Percentiles rank a stretch among this genome's conserved stretches.
These are phyloP conservation scores for Drosophila suboccidentalis DNA, from an alignment of 2,888 invertebrate genomes.

Conservation along the genomic window DNA sequence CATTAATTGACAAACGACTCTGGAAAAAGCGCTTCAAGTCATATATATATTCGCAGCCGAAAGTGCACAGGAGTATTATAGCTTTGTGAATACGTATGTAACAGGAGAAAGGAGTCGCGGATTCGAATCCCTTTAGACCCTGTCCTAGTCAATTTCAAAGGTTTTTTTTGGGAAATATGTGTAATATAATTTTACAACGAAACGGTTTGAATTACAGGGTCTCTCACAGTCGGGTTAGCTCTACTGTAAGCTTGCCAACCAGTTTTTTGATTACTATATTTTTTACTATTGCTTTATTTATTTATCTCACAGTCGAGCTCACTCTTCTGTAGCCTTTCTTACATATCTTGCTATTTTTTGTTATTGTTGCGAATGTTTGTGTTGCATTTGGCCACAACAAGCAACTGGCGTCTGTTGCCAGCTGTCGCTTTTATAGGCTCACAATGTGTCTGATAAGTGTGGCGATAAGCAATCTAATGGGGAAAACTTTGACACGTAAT, in stretches of 20 bases:
- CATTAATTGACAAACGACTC: conserved; percentile 54
- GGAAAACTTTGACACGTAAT: conserved; percentile 53
- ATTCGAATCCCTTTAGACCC: neutral
- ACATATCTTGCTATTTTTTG: neutral
- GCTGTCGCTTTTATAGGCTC: conserved; percentile 25
- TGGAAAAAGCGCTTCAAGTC: conserved; percentile 17
- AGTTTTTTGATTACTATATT: neutral
- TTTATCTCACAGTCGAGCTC: neutral
- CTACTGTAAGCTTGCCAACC: neutral
- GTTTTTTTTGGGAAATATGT: neutral
- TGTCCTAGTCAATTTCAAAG: neutral
- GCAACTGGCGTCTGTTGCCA: conserved; percentile 26
- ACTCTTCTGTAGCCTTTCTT: neutral
- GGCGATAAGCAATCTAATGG: conserved; percentile 54
- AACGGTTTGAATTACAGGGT: neutral
- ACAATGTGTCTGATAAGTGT: conserved; percentile 37
- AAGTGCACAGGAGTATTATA: neutral
- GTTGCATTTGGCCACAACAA: conserved; percentile 12
- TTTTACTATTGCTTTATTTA: neutral
- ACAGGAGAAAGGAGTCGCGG: neutral
- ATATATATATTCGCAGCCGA: neutral
- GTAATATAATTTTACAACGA: neutral
- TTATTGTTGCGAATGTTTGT: conserved; percentile 1
- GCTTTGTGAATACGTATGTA: neutral
- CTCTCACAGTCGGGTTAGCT: neutral